Evolutionary conservation across 1,140 invertebrate genomes (phyloP).

Genomic region (Contarinia nasturtii): DNA sequence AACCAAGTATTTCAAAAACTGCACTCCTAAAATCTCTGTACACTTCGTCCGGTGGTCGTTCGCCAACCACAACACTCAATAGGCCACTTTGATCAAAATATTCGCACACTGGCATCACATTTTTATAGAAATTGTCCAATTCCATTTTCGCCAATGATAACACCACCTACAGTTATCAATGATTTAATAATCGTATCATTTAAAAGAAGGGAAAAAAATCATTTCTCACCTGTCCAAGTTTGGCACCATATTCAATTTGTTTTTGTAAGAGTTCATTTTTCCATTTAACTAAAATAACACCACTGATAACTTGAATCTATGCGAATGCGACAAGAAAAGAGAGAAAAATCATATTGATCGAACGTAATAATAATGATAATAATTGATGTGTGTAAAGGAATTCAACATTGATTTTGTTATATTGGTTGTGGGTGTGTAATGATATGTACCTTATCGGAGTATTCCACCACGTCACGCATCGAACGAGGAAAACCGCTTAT

Average conservation of each 20-base stretch:
- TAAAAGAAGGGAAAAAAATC: not conserved
- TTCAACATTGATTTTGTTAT: not conserved
- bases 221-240: conserved; percentile 69
- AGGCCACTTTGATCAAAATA: conserved; percentile 59
- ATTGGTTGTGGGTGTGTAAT: not conserved
- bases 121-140: conserved; percentile 70
- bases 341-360: not conserved
- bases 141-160: conserved; percentile 70
- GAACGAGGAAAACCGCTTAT: conserved; percentile 90
- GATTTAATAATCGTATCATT: no score
- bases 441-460: conserved; percentile 61
- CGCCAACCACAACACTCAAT: conserved; percentile 41
- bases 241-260: conserved; percentile 75
- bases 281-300: conserved; percentile 70
- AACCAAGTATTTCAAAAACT: conserved; percentile 47
- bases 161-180: no score
- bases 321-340: conserved; percentile 7
- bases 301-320: conserved; percentile 71
- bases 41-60: conserved; percentile 61
- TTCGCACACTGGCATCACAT: conserved; percentile 73
- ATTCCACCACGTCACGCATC: conserved; percentile 78
- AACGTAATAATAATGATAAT: no score
- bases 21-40: conserved; percentile 59
- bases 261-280: conserved; percentile 61
- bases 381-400: not conserved